phyloP scores from a whole-genome alignment of 2,113 vertebrate genomes.

The Columba livia region DNA sequence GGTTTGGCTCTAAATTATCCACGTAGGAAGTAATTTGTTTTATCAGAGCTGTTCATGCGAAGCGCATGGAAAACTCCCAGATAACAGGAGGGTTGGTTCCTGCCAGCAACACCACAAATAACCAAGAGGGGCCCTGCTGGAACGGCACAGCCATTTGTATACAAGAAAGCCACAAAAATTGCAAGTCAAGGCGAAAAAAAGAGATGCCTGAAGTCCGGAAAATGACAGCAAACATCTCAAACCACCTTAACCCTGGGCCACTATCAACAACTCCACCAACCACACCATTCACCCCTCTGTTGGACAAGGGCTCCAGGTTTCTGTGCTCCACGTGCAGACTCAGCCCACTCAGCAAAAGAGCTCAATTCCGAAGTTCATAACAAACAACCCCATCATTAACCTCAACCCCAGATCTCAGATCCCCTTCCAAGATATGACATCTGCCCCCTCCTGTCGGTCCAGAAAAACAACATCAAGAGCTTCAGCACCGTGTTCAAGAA shows the following conservation, averaged over 20 bases:
- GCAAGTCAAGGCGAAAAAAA: slow-evolving; percentile 11
- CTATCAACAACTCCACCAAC: background rate
- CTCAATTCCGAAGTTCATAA: background rate
- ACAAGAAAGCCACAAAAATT: background rate
- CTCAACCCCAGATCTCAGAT: background rate
- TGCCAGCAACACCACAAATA: background rate
- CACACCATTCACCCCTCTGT: background rate
- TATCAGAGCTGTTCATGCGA: background rate
- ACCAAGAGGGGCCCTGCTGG: background rate
- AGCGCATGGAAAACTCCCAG: background rate
- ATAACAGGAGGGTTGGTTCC: background rate
- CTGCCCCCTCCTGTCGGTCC: background rate
- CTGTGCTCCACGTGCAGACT: background rate
- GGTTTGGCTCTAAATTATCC: background rate
- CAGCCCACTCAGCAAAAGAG: slow-evolving; percentile 17
- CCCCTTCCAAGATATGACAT: background rate
- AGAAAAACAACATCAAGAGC: background rate
- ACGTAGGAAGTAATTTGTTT: background rate
- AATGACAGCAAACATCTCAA: background rate
- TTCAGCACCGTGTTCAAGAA: background rate
- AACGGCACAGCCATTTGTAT: background rate
- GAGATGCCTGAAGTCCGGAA: background rate
- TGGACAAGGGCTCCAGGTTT: background rate
- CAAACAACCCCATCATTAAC: background rate
- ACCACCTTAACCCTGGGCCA: background rate